phyloP scores from a whole-genome alignment of 2,888 invertebrate species.

The Epinotia brunnichana region DNA sequence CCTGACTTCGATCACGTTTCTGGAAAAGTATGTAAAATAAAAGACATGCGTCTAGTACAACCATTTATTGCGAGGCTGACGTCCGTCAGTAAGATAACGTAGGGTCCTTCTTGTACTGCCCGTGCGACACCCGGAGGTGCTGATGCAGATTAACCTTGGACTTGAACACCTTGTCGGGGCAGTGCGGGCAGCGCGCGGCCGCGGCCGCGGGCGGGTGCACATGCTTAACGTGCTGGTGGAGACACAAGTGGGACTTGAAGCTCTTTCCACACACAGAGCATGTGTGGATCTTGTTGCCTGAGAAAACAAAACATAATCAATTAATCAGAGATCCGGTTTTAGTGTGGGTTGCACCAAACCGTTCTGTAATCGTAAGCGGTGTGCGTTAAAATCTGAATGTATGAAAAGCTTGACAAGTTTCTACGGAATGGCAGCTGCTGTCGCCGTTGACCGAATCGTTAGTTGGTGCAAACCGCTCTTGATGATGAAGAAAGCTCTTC shows the following conservation, averaged over 20 bases:
- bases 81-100: not conserved
- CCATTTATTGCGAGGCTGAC: not conserved
- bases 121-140: constrained; percentile 2
- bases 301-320: not conserved
- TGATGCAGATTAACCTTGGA: not conserved
- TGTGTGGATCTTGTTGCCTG: not conserved
- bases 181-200: constrained; percentile 4
- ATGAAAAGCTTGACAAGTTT: no score
- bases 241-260: not conserved
- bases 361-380: no score
- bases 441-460: no score
- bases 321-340: no score
- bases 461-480: no score
- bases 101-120: constrained; percentile 1
- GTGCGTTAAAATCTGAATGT: no score
- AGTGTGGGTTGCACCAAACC: no score
- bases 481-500: no score
- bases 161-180: constrained; percentile 1
- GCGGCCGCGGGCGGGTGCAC: not conserved
- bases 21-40: not conserved
- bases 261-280: not conserved
- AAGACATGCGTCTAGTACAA: not conserved
- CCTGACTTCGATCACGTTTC: not conserved
- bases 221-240: not conserved
- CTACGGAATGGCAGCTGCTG: no score